Percentiles rank a stretch among this genome's conserved stretches.
Conservation (phyloP, 2,113 vertebrate species). For the Rallus limicola region DNA sequence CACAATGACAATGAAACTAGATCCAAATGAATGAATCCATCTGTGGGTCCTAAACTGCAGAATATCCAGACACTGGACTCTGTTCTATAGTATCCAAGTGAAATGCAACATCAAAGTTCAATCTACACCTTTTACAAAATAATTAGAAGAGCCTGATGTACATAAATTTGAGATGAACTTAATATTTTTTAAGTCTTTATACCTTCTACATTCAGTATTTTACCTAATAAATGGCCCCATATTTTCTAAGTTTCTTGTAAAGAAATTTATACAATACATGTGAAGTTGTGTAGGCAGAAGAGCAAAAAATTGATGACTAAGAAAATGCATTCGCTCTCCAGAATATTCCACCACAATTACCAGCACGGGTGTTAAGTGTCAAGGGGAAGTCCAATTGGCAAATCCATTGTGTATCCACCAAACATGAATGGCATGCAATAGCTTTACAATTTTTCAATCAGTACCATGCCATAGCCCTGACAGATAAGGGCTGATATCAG, state of each 20-base stretch:
- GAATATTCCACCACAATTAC: not conserved
- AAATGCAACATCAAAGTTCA: not conserved
- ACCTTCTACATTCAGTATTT: not conserved
- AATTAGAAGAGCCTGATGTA: not conserved
- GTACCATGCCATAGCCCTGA: not conserved
- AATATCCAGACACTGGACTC: not conserved
- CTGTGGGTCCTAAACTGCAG: not conserved
- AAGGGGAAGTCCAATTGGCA: not conserved
- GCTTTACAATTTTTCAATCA: not conserved
- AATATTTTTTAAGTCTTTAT: not conserved
- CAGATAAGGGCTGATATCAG: slow-evolving; percentile 21
- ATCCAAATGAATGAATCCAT: not conserved
- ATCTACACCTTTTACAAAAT: not conserved
- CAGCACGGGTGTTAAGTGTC: not conserved
- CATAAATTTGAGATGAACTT: not conserved
- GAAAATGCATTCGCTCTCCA: not conserved
- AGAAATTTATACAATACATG: not conserved
- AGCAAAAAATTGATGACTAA: not conserved
- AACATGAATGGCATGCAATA: not conserved
- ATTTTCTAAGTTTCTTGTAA: not conserved
- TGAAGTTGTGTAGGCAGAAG: not conserved
- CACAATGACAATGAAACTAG: not conserved
- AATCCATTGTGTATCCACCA: not conserved
- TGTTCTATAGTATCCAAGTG: not conserved
- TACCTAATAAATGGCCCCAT: not conserved